These are phyloP conservation scores for Harpalus rufipes DNA, from an alignment of 2,888 invertebrate genomes.

Conservation along the genomic window DNA sequence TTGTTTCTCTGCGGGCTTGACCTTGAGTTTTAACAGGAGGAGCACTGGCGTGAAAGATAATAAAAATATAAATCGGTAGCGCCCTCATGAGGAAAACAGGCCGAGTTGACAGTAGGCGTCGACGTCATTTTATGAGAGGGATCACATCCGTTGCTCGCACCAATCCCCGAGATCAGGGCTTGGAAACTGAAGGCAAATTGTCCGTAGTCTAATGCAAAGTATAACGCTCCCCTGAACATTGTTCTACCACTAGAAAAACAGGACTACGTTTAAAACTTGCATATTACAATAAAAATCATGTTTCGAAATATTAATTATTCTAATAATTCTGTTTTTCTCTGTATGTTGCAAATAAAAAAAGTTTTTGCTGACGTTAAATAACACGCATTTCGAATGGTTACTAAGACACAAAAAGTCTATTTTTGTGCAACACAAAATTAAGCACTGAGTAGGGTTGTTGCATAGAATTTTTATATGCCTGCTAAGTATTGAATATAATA, in stretches of 20 bases:
- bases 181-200: conserved; percentile 7
- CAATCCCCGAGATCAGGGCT: neutral
- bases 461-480: too few species aligned
- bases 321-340: too few species aligned
- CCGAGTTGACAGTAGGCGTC: neutral
- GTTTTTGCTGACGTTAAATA: too few species aligned
- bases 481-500: too few species aligned
- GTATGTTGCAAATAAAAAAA: too few species aligned
- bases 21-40: conserved; percentile 7
- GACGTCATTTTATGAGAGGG: neutral
- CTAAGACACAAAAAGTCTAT: too few species aligned
- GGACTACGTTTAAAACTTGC: neutral
- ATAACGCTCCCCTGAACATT: conserved; percentile 17
- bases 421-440: too few species aligned
- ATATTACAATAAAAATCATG: too few species aligned
- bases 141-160: neutral
- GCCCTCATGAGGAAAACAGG: conserved; percentile 49
- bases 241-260: neutral
- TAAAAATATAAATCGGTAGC: conserved; percentile 49
- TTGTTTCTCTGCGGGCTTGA: conserved; percentile 1
- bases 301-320: too few species aligned
- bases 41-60: conserved; percentile 44
- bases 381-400: too few species aligned
- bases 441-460: too few species aligned
- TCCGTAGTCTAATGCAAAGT: conserved; percentile 31